Percentiles rank a stretch among this genome's conserved stretches.
phyloP scores from a whole-genome alignment of 2,113 vertebrate genomes.

The Engraulis encrasicolus region DNA sequence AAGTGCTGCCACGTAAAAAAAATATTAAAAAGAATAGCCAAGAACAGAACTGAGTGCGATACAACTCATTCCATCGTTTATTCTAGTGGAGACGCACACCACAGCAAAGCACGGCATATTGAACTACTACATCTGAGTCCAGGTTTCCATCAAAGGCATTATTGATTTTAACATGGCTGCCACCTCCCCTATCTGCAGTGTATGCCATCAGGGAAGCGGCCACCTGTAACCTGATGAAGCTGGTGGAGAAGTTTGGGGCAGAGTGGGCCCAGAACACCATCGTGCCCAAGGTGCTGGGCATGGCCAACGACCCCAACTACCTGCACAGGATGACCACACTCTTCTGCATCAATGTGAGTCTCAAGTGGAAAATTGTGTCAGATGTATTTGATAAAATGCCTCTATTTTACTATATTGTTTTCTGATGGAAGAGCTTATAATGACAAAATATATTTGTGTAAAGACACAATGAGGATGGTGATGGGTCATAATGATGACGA shows the following conservation, averaged over 20 bases:
- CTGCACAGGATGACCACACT: constrained; percentile 92
- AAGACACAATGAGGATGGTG: too few relatives aligned
- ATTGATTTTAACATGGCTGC: not conserved
- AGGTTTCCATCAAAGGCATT: too few relatives aligned
- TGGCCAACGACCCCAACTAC: constrained; percentile 91
- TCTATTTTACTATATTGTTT: not conserved
- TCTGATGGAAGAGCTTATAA: too few relatives aligned
- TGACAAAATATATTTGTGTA: too few relatives aligned
- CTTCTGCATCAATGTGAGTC: constrained; percentile 90
- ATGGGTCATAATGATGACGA: too few relatives aligned
- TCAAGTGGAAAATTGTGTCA: not conserved
- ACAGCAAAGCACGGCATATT: too few relatives aligned
- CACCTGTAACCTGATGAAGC: constrained; percentile 87
- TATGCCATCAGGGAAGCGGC: constrained; percentile 89
- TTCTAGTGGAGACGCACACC: too few relatives aligned
- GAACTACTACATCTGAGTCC: too few relatives aligned
- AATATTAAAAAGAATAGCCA: too few relatives aligned
- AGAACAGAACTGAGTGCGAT: too few relatives aligned
- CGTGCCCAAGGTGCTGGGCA: constrained; percentile 88
- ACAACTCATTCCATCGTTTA: too few relatives aligned
- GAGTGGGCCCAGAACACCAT: constrained; percentile 93
- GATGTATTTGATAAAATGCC: not conserved
- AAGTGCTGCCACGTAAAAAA: too few relatives aligned
- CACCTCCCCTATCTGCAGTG: constrained; percentile 63
- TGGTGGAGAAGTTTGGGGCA: constrained; percentile 90